Conservation (phyloP, 2,888 invertebrate species). For the Drosophila neutralis region DNA sequence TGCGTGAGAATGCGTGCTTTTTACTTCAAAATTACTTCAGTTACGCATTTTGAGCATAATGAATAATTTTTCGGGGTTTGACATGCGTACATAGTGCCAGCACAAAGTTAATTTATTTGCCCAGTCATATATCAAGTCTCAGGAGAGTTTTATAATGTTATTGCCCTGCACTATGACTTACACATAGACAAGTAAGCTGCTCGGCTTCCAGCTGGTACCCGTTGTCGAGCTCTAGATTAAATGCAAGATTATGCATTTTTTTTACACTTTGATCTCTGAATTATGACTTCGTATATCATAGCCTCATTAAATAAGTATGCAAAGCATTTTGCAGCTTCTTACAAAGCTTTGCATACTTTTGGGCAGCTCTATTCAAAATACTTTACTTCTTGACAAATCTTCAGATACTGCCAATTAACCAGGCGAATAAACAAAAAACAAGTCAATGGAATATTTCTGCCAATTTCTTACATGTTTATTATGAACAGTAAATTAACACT, state of each 20-base stretch:
- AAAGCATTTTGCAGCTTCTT: not conserved
- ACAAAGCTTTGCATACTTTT: slow-evolving; percentile 28
- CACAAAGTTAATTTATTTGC: slow-evolving; percentile 60
- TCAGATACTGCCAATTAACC: not conserved
- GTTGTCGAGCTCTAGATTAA: not conserved
- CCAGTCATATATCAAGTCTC: slow-evolving; percentile 41
- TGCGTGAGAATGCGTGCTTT: slow-evolving; percentile 52
- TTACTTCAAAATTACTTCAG: slow-evolving; percentile 76
- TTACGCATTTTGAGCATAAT: slow-evolving; percentile 77
- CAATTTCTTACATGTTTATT: not conserved
- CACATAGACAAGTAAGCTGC: not conserved
- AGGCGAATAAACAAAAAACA: not conserved
- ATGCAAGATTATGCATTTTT: not conserved
- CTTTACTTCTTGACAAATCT: not conserved
- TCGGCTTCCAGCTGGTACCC: not conserved
- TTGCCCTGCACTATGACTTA: slow-evolving; percentile 25
- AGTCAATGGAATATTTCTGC: not conserved
- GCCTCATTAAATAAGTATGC: slow-evolving; percentile 27
- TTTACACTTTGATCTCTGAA: not conserved
- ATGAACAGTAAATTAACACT: not conserved
- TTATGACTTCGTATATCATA: not conserved
- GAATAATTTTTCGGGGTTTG: slow-evolving; percentile 60
- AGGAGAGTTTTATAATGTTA: slow-evolving; percentile 48
- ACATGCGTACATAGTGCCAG: slow-evolving; percentile 28
- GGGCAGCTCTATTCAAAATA: not conserved